Conservation (phyloP, 2,888 invertebrate genomes). For the Hemithea aestivaria region DNA sequence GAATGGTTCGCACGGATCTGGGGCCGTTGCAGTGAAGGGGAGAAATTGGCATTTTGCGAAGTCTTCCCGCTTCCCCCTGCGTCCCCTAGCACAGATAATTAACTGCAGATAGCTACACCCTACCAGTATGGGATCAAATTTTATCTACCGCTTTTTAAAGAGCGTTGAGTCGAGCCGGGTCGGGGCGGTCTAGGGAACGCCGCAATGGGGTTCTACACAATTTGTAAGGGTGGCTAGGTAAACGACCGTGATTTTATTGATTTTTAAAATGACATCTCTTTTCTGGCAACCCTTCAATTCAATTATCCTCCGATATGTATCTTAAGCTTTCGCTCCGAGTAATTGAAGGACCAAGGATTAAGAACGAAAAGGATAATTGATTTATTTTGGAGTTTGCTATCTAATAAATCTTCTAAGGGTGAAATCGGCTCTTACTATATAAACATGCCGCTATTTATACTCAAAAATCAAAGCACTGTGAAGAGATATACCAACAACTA, state of each 20-base stretch:
- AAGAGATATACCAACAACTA: constrained; percentile 11
- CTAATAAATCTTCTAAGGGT: no score
- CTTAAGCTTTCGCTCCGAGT: no score
- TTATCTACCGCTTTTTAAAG: constrained; percentile 70
- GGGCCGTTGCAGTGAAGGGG: constrained; percentile 48
- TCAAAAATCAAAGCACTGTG: constrained; percentile 18
- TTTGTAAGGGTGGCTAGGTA: constrained; percentile 68
- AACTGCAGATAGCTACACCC: constrained; percentile 72
- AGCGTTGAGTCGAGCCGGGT: constrained; percentile 45
- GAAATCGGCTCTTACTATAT: not conserved
- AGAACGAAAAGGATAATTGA: no score
- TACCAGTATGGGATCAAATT: constrained; percentile 59
- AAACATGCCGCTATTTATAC: no score
- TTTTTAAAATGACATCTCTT: constrained; percentile 62
- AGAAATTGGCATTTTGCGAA: constrained; percentile 60
- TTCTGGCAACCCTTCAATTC: constrained; percentile 36
- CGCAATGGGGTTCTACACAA: constrained; percentile 68
- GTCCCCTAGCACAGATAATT: constrained; percentile 70
- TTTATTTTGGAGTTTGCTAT: no score
- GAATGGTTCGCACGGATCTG: constrained; percentile 55
- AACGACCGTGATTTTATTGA: constrained; percentile 73
- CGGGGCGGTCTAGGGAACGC: constrained; percentile 45
- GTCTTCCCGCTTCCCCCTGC: constrained; percentile 48
- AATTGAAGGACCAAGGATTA: no score
- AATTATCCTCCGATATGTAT: no score